phyloP scores from a whole-genome alignment of 2,888 invertebrate genomes.

The Polyommatus icarus region DNA sequence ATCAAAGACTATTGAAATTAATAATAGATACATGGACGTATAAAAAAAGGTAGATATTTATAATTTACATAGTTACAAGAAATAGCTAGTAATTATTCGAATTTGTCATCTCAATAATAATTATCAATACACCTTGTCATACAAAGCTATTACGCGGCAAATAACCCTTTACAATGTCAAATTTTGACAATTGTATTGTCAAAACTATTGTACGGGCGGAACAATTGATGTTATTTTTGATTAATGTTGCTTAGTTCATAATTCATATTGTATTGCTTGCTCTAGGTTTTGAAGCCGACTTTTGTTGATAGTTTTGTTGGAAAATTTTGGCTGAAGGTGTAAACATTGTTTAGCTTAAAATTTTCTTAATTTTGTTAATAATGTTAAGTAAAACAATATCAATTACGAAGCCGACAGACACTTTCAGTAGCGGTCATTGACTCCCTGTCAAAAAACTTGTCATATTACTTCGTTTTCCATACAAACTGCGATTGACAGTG shows the following conservation, averaged over 20 bases:
- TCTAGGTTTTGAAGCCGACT: constrained; percentile 3
- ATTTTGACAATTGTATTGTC: constrained; percentile 2
- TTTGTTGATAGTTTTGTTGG: neutral
- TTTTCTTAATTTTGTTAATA: too few species aligned
- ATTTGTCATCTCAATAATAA: neutral
- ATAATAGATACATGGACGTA: too few species aligned
- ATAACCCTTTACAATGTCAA: constrained; percentile 13
- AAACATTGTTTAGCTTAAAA: too few species aligned
- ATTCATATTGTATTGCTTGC: neutral
- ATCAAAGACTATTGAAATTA: too few species aligned
- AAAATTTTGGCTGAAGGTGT: neutral
- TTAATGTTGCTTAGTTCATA: constrained; percentile 3
- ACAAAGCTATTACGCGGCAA: neutral
- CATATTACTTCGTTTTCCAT: too few species aligned
- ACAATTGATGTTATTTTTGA: constrained; percentile 22
- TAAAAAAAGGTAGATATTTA: too few species aligned
- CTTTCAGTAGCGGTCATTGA: too few species aligned
- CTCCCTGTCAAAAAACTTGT: too few species aligned
- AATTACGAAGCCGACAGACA: too few species aligned
- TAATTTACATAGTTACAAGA: too few species aligned
- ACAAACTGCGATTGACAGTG: too few species aligned
- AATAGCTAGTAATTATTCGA: neutral
- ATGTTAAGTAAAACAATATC: too few species aligned
- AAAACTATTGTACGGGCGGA: constrained; percentile 7
- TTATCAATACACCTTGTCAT: neutral